Evolutionary conservation across 2,113 vertebrate species (phyloP).

Genomic region (Phainopepla nitens): DNA sequence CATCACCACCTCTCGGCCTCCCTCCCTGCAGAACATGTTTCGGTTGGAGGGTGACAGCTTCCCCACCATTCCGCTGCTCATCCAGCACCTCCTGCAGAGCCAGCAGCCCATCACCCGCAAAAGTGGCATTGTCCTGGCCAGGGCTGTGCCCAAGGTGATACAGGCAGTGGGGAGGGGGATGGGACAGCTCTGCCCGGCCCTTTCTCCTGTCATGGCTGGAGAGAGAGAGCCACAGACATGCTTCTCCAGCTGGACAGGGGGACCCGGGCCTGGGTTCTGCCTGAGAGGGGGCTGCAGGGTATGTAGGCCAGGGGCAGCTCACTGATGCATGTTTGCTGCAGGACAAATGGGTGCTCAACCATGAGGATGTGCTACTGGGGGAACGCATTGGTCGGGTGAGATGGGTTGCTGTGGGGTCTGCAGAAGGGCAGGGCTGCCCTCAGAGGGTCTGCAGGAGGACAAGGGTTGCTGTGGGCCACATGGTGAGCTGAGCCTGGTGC

Average conservation of each 20-base stretch:
- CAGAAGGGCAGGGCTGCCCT: background rate
- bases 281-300: background rate
- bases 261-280: background rate
- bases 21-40: constrained; percentile 78
- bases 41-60: constrained; percentile 91
- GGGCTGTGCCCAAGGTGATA: constrained; percentile 81
- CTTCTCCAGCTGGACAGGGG: background rate
- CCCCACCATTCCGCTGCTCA: constrained; percentile 81
- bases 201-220: background rate
- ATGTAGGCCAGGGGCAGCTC: background rate
- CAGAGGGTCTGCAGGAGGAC: background rate
- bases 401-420: background rate
- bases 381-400: constrained; percentile 90
- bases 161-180: background rate
- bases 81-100: constrained; percentile 80
- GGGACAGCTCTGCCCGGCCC: background rate
- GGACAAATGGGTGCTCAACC: constrained; percentile 97
- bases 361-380: constrained; percentile 89
- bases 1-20: background rate
- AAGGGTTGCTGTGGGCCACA: background rate
- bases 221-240: background rate
- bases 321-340: constrained; percentile 6
- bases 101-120: constrained; percentile 85
- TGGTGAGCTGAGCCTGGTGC: accelerated
- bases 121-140: constrained; percentile 77